A percentile compares a stretch with the other conserved stretches of the same genome.
phyloP scores from a whole-genome alignment of 2,888 invertebrate genomes.

The Ophion ventricosus region DNA sequence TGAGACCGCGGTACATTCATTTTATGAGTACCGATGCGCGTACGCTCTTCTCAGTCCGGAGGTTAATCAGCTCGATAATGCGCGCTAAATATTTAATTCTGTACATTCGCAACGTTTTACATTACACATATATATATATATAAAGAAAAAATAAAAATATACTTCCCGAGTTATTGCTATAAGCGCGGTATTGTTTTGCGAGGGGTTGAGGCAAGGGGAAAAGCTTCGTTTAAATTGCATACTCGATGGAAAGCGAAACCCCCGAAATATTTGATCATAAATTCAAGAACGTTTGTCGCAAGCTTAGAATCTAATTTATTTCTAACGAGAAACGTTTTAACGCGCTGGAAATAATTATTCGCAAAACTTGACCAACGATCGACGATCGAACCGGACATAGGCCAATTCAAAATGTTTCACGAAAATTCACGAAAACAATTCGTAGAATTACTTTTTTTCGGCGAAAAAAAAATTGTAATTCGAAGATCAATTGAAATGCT shows the following conservation, averaged over 20 bases:
- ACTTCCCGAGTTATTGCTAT: neutral
- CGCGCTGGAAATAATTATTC: neutral
- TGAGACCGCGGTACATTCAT: neutral
- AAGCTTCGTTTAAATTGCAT: neutral
- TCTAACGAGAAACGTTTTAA: neutral
- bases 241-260: neutral
- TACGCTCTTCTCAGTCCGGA: neutral
- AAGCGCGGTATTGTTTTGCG: neutral
- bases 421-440: neutral
- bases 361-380: too few relatives aligned
- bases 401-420: neutral
- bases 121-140: constrained; percentile 1
- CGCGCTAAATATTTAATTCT: constrained; percentile 26
- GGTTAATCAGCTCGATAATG: neutral
- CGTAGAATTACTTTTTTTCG: neutral
- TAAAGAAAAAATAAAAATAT: neutral
- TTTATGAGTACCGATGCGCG: neutral
- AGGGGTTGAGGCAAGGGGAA: neutral
- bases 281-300: neutral
- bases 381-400: too few relatives aligned
- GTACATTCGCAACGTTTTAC: constrained; percentile 36
- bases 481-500: neutral
- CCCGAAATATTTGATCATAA: neutral
- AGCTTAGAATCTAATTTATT: neutral
- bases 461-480: neutral